Evolutionary conservation across 1,140 invertebrate genomes (phyloP).

Genomic region (Zaprionus taronus): DNA sequence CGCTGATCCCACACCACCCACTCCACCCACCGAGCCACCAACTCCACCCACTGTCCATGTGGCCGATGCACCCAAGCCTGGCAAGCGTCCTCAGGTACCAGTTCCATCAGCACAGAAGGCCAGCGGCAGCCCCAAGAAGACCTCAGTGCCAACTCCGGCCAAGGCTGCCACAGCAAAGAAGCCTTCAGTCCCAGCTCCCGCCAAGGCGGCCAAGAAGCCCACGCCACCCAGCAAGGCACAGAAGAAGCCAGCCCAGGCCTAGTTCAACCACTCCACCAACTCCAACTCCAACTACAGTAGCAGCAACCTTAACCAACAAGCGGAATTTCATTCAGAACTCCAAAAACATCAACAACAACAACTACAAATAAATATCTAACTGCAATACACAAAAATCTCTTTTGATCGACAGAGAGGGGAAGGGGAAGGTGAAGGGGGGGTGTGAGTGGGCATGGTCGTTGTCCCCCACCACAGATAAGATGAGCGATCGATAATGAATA

Average conservation of each 20-base stretch:
- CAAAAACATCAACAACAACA: slow-evolving; percentile 41
- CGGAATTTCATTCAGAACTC: slow-evolving; percentile 76
- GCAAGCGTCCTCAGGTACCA: slow-evolving; percentile 21
- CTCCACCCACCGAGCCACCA: slow-evolving; percentile 62
- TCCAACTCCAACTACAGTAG: slow-evolving; percentile 3
- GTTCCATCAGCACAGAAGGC: slow-evolving; percentile 42
- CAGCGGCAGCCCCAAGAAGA: slow-evolving; percentile 40
- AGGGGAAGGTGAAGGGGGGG: neutral
- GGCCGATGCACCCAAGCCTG: slow-evolving; percentile 44
- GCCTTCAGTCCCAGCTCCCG: slow-evolving; percentile 51
- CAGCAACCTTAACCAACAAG: slow-evolving; percentile 51
- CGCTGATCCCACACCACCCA: slow-evolving; percentile 53
- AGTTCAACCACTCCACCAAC: neutral
- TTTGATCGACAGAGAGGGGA: slow-evolving; percentile 7
- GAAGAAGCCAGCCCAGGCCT: slow-evolving; percentile 63
- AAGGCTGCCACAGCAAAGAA: slow-evolving; percentile 33
- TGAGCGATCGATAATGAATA: slow-evolving; percentile 3
- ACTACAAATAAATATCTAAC: slow-evolving; percentile 62
- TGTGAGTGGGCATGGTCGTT: neutral
- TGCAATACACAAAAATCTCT: slow-evolving; percentile 38
- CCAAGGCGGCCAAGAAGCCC: slow-evolving; percentile 60
- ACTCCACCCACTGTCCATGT: slow-evolving; percentile 58
- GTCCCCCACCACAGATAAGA: neutral
- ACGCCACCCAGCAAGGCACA: slow-evolving; percentile 60
- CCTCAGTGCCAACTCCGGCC: slow-evolving; percentile 29